Evolutionary conservation across 1,140 invertebrate species (phyloP), one percentile per base, ranked within the genome.

Genomic region (Micrasema longulum): DNA sequence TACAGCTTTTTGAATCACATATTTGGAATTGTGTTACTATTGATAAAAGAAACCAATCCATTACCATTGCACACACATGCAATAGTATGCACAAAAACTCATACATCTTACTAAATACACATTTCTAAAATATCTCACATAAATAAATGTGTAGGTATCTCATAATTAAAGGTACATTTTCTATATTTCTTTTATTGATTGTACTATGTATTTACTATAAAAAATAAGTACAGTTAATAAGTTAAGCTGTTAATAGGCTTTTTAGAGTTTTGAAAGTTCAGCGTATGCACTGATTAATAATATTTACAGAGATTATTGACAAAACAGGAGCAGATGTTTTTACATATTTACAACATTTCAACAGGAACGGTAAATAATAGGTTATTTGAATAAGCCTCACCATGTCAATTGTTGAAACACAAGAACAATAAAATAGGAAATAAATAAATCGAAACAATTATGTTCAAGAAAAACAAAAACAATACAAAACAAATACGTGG

Each of bases 271-370:
- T 4, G 2, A 31, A 31, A 31, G 2, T 31, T 31, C 26, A 31
- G 26, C 2, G 7, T 31, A 31, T 31, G 26, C 26, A 4, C 26
- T 31, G 26, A 31, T 4, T 31, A 31, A 31, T n/a, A 71, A 20
- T 31, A 45, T 64, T 64, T 48, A 69, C 55, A 55, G 60, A 71
- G 69, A 65, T 65, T 71, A 65, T 71, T 71, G 62, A 71, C 69
- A 53, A 55, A 45, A 23, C 22, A 9, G 36, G n/a, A 22, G 26
- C 11, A 14, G 45, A 70, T 23, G 45, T n/a, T 36, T 10, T 47
- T 47, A 57, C 47, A 47, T 62, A 57, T 63, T 10, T 60, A 60
- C 55, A 55, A 55, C 14, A 60, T 60, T 60, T 38, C 55, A 60
- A 41, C 35, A 60, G 35, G 55, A 60, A 60, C 55, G 36, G 55